These are phyloP conservation scores for Druon quercuslanigerum DNA, from an alignment of 1,140 invertebrate genomes.

Conservation along the genomic window DNA sequence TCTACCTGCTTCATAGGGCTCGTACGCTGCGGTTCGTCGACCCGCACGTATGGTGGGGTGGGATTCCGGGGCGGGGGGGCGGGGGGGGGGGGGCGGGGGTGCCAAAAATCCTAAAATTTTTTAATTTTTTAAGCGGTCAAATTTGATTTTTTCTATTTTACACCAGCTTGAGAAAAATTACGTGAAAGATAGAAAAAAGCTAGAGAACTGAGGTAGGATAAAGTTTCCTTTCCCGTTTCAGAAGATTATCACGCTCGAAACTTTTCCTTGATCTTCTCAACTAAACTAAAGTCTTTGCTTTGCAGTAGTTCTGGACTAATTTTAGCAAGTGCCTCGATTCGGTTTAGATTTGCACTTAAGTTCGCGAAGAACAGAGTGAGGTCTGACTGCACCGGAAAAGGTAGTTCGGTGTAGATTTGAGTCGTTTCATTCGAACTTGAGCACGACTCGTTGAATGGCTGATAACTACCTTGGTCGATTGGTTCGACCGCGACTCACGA, in stretches of 20 bases:
- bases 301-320: background rate
- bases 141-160: too few relatives aligned
- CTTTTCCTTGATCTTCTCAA: background rate
- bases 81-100: too few relatives aligned
- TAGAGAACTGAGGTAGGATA: background rate
- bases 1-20: too few relatives aligned
- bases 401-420: background rate
- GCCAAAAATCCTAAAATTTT: too few relatives aligned
- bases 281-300: background rate
- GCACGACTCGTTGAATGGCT: background rate
- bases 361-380: background rate
- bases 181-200: too few relatives aligned
- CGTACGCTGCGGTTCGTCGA: too few relatives aligned
- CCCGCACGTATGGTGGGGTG: too few relatives aligned
- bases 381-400: constrained; percentile 11
- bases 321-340: background rate
- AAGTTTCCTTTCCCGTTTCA: background rate
- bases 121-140: too few relatives aligned
- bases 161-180: too few relatives aligned
- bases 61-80: too few relatives aligned
- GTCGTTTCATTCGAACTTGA: constrained; percentile 13
- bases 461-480: constrained; percentile 9
- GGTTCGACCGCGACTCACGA: background rate
- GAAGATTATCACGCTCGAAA: constrained; percentile 5
- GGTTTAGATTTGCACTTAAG: constrained; percentile 14